Evolutionary conservation across 2,888 invertebrate genomes (phyloP), one percentile per base, ranked within the genome.

Genomic region (Pristionchus arcanus): DNA sequence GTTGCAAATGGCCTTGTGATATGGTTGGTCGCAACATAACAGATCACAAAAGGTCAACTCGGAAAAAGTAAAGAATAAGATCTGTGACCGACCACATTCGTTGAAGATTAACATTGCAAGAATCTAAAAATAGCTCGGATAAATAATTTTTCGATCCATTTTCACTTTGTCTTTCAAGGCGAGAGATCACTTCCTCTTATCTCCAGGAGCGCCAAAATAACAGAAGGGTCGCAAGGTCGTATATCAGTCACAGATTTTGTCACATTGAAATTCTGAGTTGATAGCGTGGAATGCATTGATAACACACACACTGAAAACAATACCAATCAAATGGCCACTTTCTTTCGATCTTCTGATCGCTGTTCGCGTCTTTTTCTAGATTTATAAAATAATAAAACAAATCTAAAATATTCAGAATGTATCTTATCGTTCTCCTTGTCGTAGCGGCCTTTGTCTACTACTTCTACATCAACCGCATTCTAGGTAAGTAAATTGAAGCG

Each of bases 401-500:
- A n/a, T 25, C 4, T 5, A 4, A 21, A 4, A 16, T 31, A 31
- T 34, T 71, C 34, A 71, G 68, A 28, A 71, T 71, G 68, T 71
- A 31, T 31, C 31, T 71, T 1, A 34, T 71, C 31, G 13, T 34
- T 31, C 25, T 71, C 68, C 4, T 71, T 34, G 16, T 71, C 4
- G 34, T 31, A 19, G 31, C 68, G 2, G 68, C 68, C 1, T 15
- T 71, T 13, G 19, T 34, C 68, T 71, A 71, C 68, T 71, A 71
- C 68, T 71, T 71, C 68, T 71, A 34, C 68, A 71, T 71, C 28
- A 71, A 71, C 34, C 68, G 68, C 16, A 71, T 71, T 19, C 68
- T 71, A 1, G 68, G 68, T 71, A 15, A 34, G 68, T 31, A 1
- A 19, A 42, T 16, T 68, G 28, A 31, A 5, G n/a, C 66, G 28